Conservation (phyloP, 2,888 invertebrate species). For the Pandemis cinnamomeana region DNA sequence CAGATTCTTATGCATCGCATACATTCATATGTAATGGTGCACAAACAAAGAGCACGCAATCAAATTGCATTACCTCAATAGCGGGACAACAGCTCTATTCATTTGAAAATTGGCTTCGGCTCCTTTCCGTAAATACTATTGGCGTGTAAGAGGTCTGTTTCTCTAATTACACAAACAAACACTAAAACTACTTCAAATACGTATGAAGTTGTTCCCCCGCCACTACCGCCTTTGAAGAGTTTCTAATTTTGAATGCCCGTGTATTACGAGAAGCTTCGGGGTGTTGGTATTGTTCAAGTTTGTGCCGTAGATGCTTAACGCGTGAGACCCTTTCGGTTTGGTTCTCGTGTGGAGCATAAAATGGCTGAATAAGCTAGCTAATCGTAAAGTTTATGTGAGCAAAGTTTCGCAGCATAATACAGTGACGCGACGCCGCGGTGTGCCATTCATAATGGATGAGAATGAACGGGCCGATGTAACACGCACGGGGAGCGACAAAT, state of each 20-base stretch:
- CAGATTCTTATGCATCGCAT: constrained; percentile 30
- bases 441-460: constrained; percentile 63
- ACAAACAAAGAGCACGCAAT: constrained; percentile 12
- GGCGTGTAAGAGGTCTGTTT: constrained; percentile 42
- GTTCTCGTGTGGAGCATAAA: constrained; percentile 39
- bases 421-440: constrained; percentile 51
- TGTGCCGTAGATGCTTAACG: constrained; percentile 23
- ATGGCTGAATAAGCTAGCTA: constrained; percentile 44
- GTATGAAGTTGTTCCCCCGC: constrained; percentile 51
- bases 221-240: constrained; percentile 44
- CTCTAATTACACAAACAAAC: constrained; percentile 50
- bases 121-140: constrained; percentile 35
- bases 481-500: constrained; percentile 45
- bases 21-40: constrained; percentile 15
- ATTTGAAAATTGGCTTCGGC: constrained; percentile 31
- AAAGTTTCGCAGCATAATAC: constrained; percentile 49
- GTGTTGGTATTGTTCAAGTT: constrained; percentile 14
- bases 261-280: constrained; percentile 33
- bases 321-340: constrained; percentile 42
- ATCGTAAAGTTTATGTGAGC: constrained; percentile 54
- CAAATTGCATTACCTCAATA: constrained; percentile 20
- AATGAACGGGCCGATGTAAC: constrained; percentile 54
- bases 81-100: constrained; percentile 22
- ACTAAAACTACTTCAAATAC: constrained; percentile 49
- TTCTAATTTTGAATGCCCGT: constrained; percentile 45